Evolutionary conservation across 2,888 invertebrate species (phyloP), one percentile per base, ranked within the genome.

Genomic region (Antheraea yamamai): DNA sequence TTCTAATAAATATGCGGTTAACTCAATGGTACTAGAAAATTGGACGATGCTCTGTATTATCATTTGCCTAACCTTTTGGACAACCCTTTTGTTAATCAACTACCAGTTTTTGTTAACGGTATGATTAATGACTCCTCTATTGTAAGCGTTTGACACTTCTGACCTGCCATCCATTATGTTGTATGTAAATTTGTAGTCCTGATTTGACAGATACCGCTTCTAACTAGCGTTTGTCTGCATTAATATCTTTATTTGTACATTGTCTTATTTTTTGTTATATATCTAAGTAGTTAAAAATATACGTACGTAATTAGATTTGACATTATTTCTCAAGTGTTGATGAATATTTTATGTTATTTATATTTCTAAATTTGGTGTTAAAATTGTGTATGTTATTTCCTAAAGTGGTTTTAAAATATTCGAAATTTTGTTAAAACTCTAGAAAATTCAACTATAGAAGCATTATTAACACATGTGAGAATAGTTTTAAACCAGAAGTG

Each of bases 141-240:
- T 71, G 68, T 68, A 79, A 76, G 75, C 76, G 75, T 75, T 80
- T 81, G 82, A 82, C 82, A 78, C 79, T 55, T 74, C 23, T 81
- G 79, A 84, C 81, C 82, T 76, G 26, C 76, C 75, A 78, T 79
- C 78, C 78, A 83, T 85, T 81, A 84, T 84, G 80, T 82, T 78
- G 55, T 80, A 85, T 85, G 85, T 78, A 79, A 85, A 85, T 85
- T 76, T 66, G 58, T 75, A 78, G 74, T 79, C 76, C 75, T 79
- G 81, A 85, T 82, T 76, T 82, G 84, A 85, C 81, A 76, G 79
- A 77, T 78, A 78, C 79, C 78, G 64, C 79, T 77, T 76, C 74
- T 78, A 76, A 80, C 79, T 75, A 79, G 75, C 76, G 77, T 76
- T 78, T 71, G 71, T 78, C 55, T 77, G 61, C 58, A 71, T 75